These are phyloP conservation scores for Xestobium rufovillosum DNA, from an alignment of 2,888 invertebrate species.

Conservation along the genomic window DNA sequence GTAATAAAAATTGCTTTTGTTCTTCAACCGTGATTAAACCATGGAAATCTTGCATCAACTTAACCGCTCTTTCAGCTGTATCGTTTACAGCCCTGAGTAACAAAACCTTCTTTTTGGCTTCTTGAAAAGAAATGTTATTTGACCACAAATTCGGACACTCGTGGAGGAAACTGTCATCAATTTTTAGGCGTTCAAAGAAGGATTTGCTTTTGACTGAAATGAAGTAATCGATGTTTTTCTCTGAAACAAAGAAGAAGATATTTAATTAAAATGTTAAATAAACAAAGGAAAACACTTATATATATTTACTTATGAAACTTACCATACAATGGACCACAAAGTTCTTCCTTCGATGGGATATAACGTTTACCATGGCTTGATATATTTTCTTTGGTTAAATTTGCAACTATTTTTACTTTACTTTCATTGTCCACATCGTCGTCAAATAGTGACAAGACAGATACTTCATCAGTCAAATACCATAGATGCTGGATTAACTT, in stretches of 20 bases:
- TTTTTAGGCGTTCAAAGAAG: slow-evolving; percentile 9
- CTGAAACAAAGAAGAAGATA: no score
- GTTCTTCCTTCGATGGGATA: slow-evolving; percentile 9
- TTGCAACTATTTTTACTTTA: slow-evolving; percentile 17
- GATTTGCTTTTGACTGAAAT: slow-evolving; percentile 8
- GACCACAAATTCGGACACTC: slow-evolving; percentile 14
- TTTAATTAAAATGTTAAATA: no score
- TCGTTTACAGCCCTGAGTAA: slow-evolving; percentile 19
- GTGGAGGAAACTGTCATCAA: slow-evolving; percentile 14
- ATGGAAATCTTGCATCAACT: slow-evolving; percentile 26
- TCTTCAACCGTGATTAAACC: slow-evolving; percentile 24
- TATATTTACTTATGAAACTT: slow-evolving; percentile 2
- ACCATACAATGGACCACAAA: background rate
- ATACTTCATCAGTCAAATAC: slow-evolving; percentile 22
- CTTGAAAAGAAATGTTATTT: slow-evolving; percentile 18
- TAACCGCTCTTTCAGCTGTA: slow-evolving; percentile 23
- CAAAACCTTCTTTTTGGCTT: slow-evolving; percentile 19
- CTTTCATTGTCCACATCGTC: slow-evolving; percentile 17
- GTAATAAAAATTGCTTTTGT: slow-evolving; percentile 25
- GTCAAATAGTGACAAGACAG: slow-evolving; percentile 14
- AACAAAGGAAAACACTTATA: no score
- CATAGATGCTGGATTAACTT: slow-evolving; percentile 21
- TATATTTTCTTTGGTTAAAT: slow-evolving; percentile 16
- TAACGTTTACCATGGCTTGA: background rate
- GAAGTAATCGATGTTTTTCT: slow-evolving; percentile 11